A percentile compares a stretch with the other conserved stretches of the same genome.
phyloP scores from a whole-genome alignment of 2,113 vertebrate genomes.

The Calidris pugnax region DNA sequence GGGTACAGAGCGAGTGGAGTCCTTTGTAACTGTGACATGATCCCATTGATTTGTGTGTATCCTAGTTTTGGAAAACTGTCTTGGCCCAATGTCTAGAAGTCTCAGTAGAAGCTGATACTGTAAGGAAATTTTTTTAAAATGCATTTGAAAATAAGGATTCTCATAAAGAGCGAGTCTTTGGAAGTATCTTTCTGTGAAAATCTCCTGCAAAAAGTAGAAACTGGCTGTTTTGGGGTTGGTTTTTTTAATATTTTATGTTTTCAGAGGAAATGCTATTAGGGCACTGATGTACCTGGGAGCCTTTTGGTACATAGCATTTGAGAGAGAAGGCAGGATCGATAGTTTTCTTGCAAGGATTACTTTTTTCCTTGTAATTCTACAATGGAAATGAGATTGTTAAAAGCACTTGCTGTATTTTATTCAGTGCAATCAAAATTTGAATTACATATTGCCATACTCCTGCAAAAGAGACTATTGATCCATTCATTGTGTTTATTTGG shows the following conservation, averaged over 20 bases:
- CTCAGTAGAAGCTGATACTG: fast-evolving
- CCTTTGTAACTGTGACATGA: not conserved
- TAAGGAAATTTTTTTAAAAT: not conserved
- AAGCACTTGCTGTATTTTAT: not conserved
- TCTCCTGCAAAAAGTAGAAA: not conserved
- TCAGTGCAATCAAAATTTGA: not conserved
- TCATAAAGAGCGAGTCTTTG: not conserved
- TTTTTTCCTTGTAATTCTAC: not conserved
- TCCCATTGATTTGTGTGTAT: fast-evolving
- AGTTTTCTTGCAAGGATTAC: not conserved
- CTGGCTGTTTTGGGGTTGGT: not conserved
- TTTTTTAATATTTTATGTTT: not conserved
- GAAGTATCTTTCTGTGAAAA: not conserved
- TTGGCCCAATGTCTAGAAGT: not conserved
- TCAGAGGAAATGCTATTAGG: not conserved
- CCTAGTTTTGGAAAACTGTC: not conserved
- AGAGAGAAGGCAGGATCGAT: not conserved
- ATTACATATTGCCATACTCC: not conserved
- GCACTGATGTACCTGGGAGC: not conserved
- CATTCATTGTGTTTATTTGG: not conserved
- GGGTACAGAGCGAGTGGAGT: not conserved
- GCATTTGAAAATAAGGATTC: not conserved
- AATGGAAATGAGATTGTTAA: not conserved
- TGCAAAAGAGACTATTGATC: not conserved
- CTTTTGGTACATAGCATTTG: not conserved